Conservation (phyloP, 2,888 invertebrate species). For the Xestia xanthographa region DNA sequence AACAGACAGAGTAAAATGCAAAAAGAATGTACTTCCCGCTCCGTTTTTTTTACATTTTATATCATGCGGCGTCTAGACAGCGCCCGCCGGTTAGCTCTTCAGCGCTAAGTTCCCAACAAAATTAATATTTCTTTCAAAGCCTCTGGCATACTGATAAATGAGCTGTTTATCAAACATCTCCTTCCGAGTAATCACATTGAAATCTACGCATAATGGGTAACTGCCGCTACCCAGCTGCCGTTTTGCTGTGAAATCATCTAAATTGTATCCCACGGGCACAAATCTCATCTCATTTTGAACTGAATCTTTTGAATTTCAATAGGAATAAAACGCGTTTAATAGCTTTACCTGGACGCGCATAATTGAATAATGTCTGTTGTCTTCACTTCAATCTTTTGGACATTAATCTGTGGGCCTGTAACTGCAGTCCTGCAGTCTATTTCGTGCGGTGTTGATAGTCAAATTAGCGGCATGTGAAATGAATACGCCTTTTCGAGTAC, state of each 20-base stretch:
- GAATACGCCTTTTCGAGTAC: too few species aligned
- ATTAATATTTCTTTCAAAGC: conserved; percentile 70
- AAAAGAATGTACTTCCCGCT: conserved; percentile 51
- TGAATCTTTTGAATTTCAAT: conserved; percentile 82
- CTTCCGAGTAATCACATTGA: conserved; percentile 83
- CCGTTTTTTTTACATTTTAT: conserved; percentile 48
- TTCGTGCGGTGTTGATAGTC: conserved; percentile 43
- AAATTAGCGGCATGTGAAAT: conserved; percentile 20
- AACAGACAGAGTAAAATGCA: conserved; percentile 60
- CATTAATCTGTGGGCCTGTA: conserved; percentile 43
- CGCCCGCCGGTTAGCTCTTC: conserved; percentile 38
- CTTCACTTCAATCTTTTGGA: conserved; percentile 51
- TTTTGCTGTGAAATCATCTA: conserved; percentile 81
- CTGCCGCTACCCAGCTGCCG: conserved; percentile 83
- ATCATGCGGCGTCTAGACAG: conserved; percentile 63
- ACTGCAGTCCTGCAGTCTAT: conserved; percentile 7
- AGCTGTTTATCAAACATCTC: conserved; percentile 87
- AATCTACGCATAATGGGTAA: conserved; percentile 80
- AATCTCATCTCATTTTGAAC: conserved; percentile 82
- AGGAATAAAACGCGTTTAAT: conserved; percentile 76
- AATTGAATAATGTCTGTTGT: conserved; percentile 61
- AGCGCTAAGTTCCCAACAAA: conserved; percentile 57
- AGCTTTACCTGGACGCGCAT: conserved; percentile 63
- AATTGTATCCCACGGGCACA: conserved; percentile 84
- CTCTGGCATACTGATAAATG: conserved; percentile 86